Percentiles rank a stretch among this genome's conserved stretches.
Conservation (phyloP, 1,140 invertebrate species). For the Paracyclopina nana region DNA sequence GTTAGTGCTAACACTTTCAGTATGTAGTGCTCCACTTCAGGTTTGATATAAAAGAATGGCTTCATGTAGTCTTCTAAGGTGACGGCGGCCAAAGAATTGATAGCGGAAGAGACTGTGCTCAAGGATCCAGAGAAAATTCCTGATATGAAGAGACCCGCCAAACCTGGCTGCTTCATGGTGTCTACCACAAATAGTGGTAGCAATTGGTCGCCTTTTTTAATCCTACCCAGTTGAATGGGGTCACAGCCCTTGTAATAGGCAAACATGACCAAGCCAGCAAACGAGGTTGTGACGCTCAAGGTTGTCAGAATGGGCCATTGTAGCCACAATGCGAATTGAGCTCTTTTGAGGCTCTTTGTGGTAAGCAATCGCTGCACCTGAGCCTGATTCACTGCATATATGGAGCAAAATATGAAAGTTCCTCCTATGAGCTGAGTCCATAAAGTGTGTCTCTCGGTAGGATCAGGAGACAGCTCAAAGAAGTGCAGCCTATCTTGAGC, state of each 20-base stretch:
- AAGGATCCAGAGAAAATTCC: constrained; percentile 63
- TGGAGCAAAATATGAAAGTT: constrained; percentile 43
- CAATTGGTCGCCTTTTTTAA: constrained; percentile 34
- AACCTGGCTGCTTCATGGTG: constrained; percentile 41
- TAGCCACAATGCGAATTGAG: constrained; percentile 30
- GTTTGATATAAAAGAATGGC: constrained; percentile 19
- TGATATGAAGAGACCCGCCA: constrained; percentile 58
- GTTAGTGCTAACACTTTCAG: constrained; percentile 39
- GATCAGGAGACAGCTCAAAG: constrained; percentile 42
- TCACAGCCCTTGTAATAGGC: constrained; percentile 52
- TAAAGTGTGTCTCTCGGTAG: constrained; percentile 47
- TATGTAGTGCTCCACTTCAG: constrained; percentile 13
- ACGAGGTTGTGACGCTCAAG: constrained; percentile 44
- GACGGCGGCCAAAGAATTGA: constrained; percentile 69
- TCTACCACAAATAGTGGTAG: constrained; percentile 59
- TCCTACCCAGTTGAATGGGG: constrained; percentile 35
- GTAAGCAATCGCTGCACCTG: constrained; percentile 70
- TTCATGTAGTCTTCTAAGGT: constrained; percentile 61
- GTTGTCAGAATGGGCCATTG: constrained; percentile 41
- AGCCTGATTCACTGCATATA: constrained; percentile 64
- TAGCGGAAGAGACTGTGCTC: constrained; percentile 58
- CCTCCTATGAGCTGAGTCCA: constrained; percentile 50
- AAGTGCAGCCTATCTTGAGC: constrained; percentile 43
- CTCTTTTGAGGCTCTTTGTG: constrained; percentile 38
- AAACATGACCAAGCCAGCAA: constrained; percentile 56